Conservation (phyloP, 1,140 invertebrate genomes). For the Scaptomyza hsui region DNA sequence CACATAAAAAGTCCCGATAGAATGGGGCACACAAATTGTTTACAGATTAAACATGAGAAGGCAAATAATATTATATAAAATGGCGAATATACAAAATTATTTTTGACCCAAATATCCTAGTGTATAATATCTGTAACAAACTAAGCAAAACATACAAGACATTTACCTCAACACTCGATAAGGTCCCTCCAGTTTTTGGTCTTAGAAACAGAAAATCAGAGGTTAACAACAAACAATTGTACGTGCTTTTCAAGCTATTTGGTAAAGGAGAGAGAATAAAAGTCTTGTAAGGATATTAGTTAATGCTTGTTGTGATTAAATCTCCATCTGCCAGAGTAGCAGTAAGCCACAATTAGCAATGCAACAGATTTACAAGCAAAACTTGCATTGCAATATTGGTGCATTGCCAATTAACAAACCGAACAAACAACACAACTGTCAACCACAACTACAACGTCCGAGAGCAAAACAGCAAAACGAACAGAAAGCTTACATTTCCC, state of each 20-base stretch:
- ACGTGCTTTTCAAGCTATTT: no score
- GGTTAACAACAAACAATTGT: no score
- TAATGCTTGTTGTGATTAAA: neutral
- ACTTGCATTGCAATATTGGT: constrained; percentile 28
- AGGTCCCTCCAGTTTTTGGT: no score
- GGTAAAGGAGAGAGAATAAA: no score
- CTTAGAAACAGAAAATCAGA: no score
- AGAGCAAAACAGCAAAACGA: constrained; percentile 18
- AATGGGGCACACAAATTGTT: constrained; percentile 12
- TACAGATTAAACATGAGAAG: constrained; percentile 5
- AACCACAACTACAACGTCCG: constrained; percentile 30
- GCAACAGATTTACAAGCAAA: constrained; percentile 12
- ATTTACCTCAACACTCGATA: no score
- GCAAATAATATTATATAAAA: constrained; percentile 3
- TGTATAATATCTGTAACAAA: neutral
- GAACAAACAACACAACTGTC: constrained; percentile 30
- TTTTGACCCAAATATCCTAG: neutral
- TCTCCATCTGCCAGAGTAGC: neutral
- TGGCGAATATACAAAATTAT: neutral
- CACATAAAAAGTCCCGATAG: neutral
- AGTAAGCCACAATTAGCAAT: neutral
- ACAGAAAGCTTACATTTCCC: neutral
- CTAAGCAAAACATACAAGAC: neutral
- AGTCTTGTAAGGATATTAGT: no score
- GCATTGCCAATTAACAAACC: constrained; percentile 54